Base-by-base conservation (phyloP, 2,113 vertebrate species). In the Gadus macrocephalus region DNA sequence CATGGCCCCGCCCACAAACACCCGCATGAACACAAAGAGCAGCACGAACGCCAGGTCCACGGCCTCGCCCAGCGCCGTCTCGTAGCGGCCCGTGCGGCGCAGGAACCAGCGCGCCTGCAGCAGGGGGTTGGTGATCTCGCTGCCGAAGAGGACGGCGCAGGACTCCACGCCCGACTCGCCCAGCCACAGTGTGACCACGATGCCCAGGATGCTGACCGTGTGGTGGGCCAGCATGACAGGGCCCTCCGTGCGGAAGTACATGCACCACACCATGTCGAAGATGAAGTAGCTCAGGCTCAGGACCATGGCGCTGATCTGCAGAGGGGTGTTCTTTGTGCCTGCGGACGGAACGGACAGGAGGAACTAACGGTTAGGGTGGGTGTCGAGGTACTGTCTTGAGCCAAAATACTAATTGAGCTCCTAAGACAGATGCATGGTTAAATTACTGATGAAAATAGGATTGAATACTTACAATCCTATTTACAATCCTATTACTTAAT, bases 81-180 rank as follows among this genome's bases (percentile, higher is more conserved):
- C 86, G 75, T 96, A 95, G 22, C 22, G 90, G 0, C 95, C 96
- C 2, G 89, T 92, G 86, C 95, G 93, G 75, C 96, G 94, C 72
- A 98, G 92, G 89, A 98, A 98, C 96, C 96, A 98, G 79, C 96
- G 96, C 1, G 93, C 87, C 91, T 98, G 96, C 56, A 98, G 90
- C 66, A 98, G 92, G 0, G 96, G 96, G 90, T 98, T 98, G 68
- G 96, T 98, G 84, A 98, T 92, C 89, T 98, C 96, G 1, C 95
- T 98, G 79, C 96, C 96, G 22, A 98, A 98, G 78, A 98, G 92
- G 53, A 98, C 96, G 0, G 95, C 95, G 0, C 96, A 98, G 49
- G 93, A 91, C 83, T 98, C 96, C 0, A 92, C 93, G 55, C 93
- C 96, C 0, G 96, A 98, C 83, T 97, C 95, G 2, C 93, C 96